Conservation (phyloP, 2,113 vertebrate species). For the Colaptes auratus region DNA sequence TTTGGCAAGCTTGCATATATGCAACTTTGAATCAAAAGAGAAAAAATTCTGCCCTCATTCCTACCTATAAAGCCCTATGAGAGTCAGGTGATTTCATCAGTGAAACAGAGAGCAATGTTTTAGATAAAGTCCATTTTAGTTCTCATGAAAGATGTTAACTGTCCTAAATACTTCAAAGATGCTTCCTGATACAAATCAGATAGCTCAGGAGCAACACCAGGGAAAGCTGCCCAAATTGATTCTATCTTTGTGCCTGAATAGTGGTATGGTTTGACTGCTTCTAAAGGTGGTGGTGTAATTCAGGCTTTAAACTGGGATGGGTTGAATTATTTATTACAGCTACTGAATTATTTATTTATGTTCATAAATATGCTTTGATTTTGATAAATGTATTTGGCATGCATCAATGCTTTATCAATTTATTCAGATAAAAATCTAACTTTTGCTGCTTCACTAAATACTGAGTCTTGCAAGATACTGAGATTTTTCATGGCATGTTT, state of each 20-base stretch:
- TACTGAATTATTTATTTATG: conserved; percentile 15
- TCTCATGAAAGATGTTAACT: too few species aligned
- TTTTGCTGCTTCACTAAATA: not conserved
- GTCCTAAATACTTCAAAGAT: too few species aligned
- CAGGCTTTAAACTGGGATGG: not conserved
- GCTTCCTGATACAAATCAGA: not conserved
- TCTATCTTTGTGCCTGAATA: not conserved
- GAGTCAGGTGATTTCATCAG: too few species aligned
- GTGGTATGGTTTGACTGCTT: not conserved
- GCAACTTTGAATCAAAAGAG: too few species aligned
- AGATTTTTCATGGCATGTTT: not conserved
- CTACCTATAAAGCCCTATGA: too few species aligned
- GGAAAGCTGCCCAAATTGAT: not conserved
- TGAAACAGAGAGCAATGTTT: too few species aligned
- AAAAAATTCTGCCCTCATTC: too few species aligned
- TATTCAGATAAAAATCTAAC: not conserved
- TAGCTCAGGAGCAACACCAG: not conserved
- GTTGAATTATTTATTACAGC: not conserved
- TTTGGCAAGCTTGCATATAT: too few species aligned
- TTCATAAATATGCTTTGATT: not conserved
- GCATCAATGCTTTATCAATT: not conserved
- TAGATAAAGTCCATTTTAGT: too few species aligned
- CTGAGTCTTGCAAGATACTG: not conserved
- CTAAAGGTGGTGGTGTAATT: not conserved
- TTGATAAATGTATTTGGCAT: not conserved